Conservation (phyloP, 2,888 invertebrate species). For the Agrotis ipsilon region DNA sequence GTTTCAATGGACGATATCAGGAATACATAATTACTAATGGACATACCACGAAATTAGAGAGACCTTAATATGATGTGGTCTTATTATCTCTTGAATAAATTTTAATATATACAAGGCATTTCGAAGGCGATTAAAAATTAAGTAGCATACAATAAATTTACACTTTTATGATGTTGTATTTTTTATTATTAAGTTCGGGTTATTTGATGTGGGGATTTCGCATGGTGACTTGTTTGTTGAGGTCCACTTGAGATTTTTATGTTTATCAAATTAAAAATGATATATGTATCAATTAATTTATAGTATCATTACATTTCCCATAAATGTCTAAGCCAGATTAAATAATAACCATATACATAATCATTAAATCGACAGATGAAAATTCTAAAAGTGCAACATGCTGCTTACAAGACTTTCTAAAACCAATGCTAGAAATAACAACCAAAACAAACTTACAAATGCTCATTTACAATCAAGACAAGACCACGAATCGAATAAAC, state of each 20-base stretch:
- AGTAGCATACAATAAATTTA: conserved; percentile 72
- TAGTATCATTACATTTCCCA: background rate
- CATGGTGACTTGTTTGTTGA: conserved; percentile 42
- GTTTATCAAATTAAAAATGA: background rate
- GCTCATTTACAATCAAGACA: conserved; percentile 60
- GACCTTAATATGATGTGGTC: conserved; percentile 65
- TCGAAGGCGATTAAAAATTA: conserved; percentile 69
- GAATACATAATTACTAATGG: conserved; percentile 79
- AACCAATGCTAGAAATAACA: conserved; percentile 35
- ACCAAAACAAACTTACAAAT: conserved; percentile 43
- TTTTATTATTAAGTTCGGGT: conserved; percentile 33
- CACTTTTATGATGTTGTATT: conserved; percentile 59
- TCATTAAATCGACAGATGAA: background rate
- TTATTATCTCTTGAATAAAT: conserved; percentile 71
- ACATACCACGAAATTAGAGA: conserved; percentile 74
- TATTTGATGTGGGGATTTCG: conserved; percentile 48
- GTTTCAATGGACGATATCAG: conserved; percentile 71
- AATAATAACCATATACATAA: background rate
- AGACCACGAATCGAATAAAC: conserved; percentile 57
- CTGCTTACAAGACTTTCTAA: conserved; percentile 6
- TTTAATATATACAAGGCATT: conserved; percentile 64
- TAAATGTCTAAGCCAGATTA: background rate
- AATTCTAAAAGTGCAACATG: background rate
- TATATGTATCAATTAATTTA: conserved; percentile 24
- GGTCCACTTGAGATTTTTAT: conserved; percentile 47